These are phyloP conservation scores for Zoanthus sansibaricus DNA, from an alignment of 92 coral and sea anemone species.

Conservation along the genomic window DNA sequence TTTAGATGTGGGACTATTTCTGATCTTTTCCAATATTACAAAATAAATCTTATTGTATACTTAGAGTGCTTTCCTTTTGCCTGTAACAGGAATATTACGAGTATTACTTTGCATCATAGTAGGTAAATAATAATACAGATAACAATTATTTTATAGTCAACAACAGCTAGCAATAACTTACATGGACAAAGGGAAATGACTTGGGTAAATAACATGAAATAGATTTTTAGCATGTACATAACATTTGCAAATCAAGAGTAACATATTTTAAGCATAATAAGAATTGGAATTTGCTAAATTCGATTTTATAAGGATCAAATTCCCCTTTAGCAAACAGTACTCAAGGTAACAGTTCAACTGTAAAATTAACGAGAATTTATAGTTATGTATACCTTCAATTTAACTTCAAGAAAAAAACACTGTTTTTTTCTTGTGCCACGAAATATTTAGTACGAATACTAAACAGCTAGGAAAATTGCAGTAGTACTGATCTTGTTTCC, in stretches of 20 bases:
- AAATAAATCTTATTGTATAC: background rate
- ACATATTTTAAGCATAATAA: background rate
- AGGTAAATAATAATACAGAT: background rate
- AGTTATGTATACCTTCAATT: no score
- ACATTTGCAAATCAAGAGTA: background rate
- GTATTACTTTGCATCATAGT: background rate
- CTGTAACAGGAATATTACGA: slow-evolving; percentile 2
- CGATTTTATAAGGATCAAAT: no score
- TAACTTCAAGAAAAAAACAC: no score
- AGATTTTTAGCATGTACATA: background rate
- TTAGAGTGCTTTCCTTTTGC: background rate
- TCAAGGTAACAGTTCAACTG: background rate
- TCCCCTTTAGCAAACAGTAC: background rate
- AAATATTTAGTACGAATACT: no score
- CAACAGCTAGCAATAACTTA: background rate
- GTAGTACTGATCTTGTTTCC: no score
- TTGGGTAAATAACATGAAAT: background rate
- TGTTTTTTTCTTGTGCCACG: no score
- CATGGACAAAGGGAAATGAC: background rate
- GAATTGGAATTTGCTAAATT: no score
- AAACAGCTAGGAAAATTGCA: no score
- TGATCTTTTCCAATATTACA: background rate
- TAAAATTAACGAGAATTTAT: background rate
- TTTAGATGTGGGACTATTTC: no score
- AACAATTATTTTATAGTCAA: background rate